Evolutionary conservation across 2,797 vertebrate genomes (phyloP), one percentile per base, ranked within the genome.

Genomic region (Takifugu rubripes): DNA sequence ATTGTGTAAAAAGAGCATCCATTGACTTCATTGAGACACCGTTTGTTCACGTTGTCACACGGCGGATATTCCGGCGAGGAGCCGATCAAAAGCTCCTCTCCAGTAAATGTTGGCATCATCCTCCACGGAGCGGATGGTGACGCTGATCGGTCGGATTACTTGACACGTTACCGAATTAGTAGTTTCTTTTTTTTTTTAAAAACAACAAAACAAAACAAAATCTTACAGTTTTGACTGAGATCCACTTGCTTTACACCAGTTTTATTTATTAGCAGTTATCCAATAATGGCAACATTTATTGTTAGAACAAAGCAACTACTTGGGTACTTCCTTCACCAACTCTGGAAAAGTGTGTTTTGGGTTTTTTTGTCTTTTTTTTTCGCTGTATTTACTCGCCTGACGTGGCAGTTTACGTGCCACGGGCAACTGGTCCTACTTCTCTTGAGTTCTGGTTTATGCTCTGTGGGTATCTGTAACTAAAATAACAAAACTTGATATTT

Each of bases 381-480:
- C 21, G 16, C n/a, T 44, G n/a, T 21, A 21, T 46, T 46, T 46
- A 21, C 44, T 9, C 17, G 17, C 21, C 17, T 14, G 21, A 25
- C 21, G 21, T 24, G 43, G 43, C 43, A 8, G 15, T 44, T 17
- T 10, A 17, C 3, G 25, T 10, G 46, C 46, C 11, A 5, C 6
- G 17, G 21, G 46, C 46, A 25, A 11, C 17, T 25, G 46, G 21
- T 21, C 17, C 6, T 21, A 2, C 21, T 48, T 5, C 25, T 25
- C 10, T 48, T 4, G 46, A 48, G 17, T 11, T 10, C 46, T 25
- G 21, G 83, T 84, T 73, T 78, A 68, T 77, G 78, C 86, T 84
- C 72, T 27, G 61, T 87, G 77, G 81, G 76, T 84, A 84, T 72
- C 79, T 81, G 89, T 87, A 89, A 82, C 81, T 40, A 40, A 40